Evolutionary conservation across 2,113 vertebrate genomes (phyloP).

Genomic region (Promerops cafer): DNA sequence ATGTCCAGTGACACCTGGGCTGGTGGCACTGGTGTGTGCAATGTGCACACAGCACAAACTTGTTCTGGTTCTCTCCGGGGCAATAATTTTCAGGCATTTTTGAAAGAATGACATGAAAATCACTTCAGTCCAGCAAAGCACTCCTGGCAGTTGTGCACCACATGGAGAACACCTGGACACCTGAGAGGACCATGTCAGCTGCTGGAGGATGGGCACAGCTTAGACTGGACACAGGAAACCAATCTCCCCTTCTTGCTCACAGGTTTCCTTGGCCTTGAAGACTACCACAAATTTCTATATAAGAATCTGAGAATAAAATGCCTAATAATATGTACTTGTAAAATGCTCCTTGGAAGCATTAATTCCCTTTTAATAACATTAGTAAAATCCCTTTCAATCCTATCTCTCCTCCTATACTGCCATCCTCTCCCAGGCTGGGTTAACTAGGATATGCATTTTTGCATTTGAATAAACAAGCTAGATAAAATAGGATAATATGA

Average conservation of each 20-base stretch:
- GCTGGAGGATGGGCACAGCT: neutral
- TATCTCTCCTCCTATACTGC: neutral
- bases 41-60: neutral
- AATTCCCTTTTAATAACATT: neutral
- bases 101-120: neutral
- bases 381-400: neutral
- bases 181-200: neutral
- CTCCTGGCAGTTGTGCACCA: neutral
- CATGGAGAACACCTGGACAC: neutral
- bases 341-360: neutral
- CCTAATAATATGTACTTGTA: neutral
- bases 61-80: neutral
- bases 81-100: neutral
- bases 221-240: neutral
- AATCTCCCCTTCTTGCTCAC: neutral
- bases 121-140: no score
- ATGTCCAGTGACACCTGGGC: neutral
- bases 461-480: neutral
- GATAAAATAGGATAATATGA: neutral
- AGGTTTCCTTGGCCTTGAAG: neutral
- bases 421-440: neutral
- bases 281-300: neutral
- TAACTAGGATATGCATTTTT: neutral
- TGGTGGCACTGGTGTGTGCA: neutral
- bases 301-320: neutral